These are phyloP conservation scores for Petrosia ficiformis DNA, from an alignment of 37 sponge, comb jelly and placozoan species.

Conservation along the genomic window DNA sequence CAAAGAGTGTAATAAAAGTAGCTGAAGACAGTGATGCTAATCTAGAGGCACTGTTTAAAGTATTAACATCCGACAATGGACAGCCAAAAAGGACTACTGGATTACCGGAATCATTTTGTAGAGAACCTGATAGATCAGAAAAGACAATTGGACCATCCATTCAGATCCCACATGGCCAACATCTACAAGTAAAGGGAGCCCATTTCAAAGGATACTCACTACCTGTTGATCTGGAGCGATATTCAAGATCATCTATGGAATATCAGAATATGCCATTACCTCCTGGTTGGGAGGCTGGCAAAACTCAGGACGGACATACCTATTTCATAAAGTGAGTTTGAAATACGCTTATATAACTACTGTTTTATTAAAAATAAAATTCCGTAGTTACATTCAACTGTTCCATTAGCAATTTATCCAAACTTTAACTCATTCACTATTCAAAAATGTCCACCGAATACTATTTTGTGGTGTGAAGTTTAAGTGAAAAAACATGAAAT, in stretches of 20 bases:
- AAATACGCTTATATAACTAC: too few species aligned
- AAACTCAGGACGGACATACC: slow-evolving; percentile 60
- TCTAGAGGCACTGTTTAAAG: background rate
- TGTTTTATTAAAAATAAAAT: too few species aligned
- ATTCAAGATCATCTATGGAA: background rate
- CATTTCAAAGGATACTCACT: background rate
- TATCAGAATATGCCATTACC: slow-evolving; percentile 44
- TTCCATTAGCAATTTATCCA: too few species aligned
- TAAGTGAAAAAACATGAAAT: too few species aligned
- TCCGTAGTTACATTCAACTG: too few species aligned
- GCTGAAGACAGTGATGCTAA: background rate
- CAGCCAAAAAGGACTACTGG: background rate
- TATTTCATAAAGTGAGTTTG: slow-evolving; percentile 79
- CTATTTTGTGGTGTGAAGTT: too few species aligned
- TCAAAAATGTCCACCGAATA: too few species aligned
- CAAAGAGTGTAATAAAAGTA: background rate
- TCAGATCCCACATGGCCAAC: background rate
- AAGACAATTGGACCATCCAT: background rate
- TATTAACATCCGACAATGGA: background rate
- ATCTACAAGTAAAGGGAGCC: background rate
- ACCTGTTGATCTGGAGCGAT: background rate
- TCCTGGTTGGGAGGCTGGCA: slow-evolving; percentile 78
- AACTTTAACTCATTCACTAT: too few species aligned
- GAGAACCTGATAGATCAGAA: background rate
- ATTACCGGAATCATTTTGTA: background rate